Percentiles rank a stretch among this genome's conserved stretches.
Evolutionary conservation across 2,888 invertebrate species (phyloP).

Genomic region (Hetaerina titia): DNA sequence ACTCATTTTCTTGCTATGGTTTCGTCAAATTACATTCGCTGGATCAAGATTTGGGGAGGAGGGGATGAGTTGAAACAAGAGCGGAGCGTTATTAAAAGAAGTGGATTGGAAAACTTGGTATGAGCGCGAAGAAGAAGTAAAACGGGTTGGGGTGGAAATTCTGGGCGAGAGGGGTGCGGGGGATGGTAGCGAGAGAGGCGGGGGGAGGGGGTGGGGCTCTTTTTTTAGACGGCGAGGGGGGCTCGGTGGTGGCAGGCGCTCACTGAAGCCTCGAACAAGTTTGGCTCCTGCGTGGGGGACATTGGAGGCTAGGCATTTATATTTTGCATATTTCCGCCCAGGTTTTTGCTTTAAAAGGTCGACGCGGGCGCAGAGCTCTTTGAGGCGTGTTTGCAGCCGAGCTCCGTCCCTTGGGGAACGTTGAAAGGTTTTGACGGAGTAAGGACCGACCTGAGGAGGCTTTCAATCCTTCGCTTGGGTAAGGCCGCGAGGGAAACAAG

Average conservation of each 20-base stretch:
- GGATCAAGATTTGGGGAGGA: too few relatives aligned
- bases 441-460: not conserved
- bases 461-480: not conserved
- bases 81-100: too few relatives aligned
- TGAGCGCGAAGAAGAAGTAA: too few relatives aligned
- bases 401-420: not conserved
- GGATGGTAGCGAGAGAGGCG: too few relatives aligned
- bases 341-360: not conserved
- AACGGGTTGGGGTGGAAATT: too few relatives aligned
- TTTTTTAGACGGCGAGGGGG: not conserved
- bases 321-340: not conserved
- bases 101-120: too few relatives aligned
- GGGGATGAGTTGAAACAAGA: too few relatives aligned
- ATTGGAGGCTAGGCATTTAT: not conserved
- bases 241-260: not conserved
- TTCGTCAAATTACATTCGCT: too few relatives aligned
- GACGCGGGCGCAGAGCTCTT: not conserved
- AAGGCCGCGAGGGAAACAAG: not conserved
- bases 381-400: not conserved
- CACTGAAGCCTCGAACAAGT: not conserved
- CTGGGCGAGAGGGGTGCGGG: too few relatives aligned
- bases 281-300: not conserved
- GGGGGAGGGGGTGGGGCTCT: not conserved
- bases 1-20: too few relatives aligned
- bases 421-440: slow-evolving; percentile 6